Percentiles rank a stretch among this genome's conserved stretches.
Conservation (phyloP, 2,888 invertebrate species). For the Amblyjoppa fuscipennis region DNA sequence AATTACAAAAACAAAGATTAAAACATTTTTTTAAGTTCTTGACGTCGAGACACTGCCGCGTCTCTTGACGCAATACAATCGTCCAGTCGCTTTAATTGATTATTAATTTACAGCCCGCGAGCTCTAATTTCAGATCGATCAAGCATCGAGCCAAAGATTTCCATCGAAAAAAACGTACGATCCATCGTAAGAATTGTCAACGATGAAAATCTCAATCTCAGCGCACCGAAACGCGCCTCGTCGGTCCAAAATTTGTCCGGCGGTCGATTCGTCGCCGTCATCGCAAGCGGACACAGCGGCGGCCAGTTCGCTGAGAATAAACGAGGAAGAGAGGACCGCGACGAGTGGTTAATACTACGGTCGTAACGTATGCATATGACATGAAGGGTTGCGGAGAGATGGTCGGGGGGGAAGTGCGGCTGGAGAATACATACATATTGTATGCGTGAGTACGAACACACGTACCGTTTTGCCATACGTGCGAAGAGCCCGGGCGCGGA, state of each 20-base stretch:
- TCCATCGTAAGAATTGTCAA: background rate
- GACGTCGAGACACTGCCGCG: too few relatives aligned
- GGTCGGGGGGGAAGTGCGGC: constrained; percentile 65
- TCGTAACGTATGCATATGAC: constrained; percentile 79
- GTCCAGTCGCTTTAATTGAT: too few relatives aligned
- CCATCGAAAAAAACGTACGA: background rate
- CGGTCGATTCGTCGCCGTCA: constrained; percentile 38
- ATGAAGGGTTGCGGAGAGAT: constrained; percentile 76
- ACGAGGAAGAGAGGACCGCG: constrained; percentile 30
- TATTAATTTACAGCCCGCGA: background rate
- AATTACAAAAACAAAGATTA: too few relatives aligned
- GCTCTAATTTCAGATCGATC: background rate
- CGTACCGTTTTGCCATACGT: constrained; percentile 44
- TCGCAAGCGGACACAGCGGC: constrained; percentile 10
- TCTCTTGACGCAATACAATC: too few relatives aligned
- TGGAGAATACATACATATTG: constrained; percentile 45
- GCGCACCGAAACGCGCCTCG: background rate
- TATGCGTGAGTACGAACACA: constrained; percentile 21
- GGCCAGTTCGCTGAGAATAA: constrained; percentile 34
- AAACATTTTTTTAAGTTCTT: too few relatives aligned
- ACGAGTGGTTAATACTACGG: constrained; percentile 68
- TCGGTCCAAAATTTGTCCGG: background rate
- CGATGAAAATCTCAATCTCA: background rate
- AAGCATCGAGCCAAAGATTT: background rate
- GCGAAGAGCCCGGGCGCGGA: constrained; percentile 8